A percentile compares a stretch with the other conserved stretches of the same genome.
Conservation (phyloP, 2,888 invertebrate genomes). For the Hofmannophila pseudospretella region DNA sequence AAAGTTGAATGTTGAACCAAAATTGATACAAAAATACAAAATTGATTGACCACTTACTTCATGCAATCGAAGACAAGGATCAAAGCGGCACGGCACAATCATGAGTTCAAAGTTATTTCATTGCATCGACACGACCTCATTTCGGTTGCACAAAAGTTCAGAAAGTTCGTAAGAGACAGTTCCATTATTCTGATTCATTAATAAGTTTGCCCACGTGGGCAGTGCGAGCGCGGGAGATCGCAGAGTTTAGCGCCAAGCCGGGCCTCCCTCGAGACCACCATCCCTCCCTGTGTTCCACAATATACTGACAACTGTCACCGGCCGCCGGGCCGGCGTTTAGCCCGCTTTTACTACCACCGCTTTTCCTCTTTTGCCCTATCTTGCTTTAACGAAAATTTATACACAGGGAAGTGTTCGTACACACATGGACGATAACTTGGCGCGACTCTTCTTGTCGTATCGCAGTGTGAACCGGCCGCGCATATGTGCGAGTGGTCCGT, state of each 20-base stretch:
- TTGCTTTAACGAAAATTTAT: slow-evolving; percentile 64
- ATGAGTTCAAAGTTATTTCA: slow-evolving; percentile 47
- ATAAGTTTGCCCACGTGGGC: slow-evolving; percentile 48
- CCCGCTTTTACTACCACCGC: slow-evolving; percentile 57
- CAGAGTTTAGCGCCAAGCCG: slow-evolving; percentile 49
- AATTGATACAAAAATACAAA: no score
- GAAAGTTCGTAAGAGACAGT: slow-evolving; percentile 24
- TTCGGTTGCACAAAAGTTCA: slow-evolving; percentile 28
- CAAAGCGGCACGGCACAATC: slow-evolving; percentile 53
- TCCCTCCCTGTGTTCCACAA: slow-evolving; percentile 52
- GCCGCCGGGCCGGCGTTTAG: slow-evolving; percentile 51
- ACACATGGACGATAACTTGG: slow-evolving; percentile 54
- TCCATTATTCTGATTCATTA: slow-evolving; percentile 27
- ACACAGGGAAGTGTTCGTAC: slow-evolving; percentile 49
- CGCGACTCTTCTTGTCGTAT: slow-evolving; percentile 26
- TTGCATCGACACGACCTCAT: slow-evolving; percentile 36
- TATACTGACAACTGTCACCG: slow-evolving; percentile 65
- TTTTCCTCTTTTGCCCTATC: slow-evolving; percentile 69
- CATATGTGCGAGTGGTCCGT: slow-evolving; percentile 36
- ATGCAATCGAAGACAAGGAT: slow-evolving; percentile 46
- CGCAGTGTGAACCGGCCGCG: slow-evolving; percentile 30
- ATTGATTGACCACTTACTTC: slow-evolving; percentile 46
- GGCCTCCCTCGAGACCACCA: slow-evolving; percentile 52
- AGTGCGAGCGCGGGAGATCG: slow-evolving; percentile 56
- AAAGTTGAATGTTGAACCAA: no score